Percentiles rank a stretch among this genome's conserved stretches.
phyloP scores from a whole-genome alignment of 2,113 vertebrate genomes.

The Mastomys coucha region DNA sequence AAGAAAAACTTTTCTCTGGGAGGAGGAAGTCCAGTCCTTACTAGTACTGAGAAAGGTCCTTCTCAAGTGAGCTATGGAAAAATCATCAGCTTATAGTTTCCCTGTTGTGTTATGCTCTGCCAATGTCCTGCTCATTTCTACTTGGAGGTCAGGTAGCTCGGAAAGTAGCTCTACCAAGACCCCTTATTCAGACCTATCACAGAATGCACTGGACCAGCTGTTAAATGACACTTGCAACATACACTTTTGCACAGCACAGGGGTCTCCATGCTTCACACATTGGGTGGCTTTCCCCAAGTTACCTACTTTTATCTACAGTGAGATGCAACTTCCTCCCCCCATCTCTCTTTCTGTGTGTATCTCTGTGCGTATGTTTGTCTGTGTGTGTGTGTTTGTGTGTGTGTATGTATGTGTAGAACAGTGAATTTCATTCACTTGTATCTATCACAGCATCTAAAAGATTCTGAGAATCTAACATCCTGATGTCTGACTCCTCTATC shows the following conservation, averaged over 20 bases:
- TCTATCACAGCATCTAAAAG: neutral
- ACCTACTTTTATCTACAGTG: neutral
- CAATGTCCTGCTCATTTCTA: neutral
- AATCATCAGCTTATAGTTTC: neutral
- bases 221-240: neutral
- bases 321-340: neutral
- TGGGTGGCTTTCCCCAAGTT: neutral
- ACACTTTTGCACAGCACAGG: neutral
- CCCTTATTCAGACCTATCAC: neutral
- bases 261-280: neutral
- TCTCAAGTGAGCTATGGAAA: neutral
- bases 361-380: neutral
- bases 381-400: neutral
- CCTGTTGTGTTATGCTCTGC: neutral
- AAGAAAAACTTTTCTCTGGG: neutral
- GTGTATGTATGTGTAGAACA: neutral
- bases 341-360: neutral
- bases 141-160: neutral
- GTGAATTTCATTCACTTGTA: neutral
- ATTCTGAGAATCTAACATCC: neutral
- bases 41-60: neutral
- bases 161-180: neutral
- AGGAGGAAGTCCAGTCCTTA: neutral
- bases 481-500: neutral
- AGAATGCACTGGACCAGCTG: too few relatives aligned